Conservation (phyloP, 2,113 vertebrate genomes). For the Hirundichthys speculiger region DNA sequence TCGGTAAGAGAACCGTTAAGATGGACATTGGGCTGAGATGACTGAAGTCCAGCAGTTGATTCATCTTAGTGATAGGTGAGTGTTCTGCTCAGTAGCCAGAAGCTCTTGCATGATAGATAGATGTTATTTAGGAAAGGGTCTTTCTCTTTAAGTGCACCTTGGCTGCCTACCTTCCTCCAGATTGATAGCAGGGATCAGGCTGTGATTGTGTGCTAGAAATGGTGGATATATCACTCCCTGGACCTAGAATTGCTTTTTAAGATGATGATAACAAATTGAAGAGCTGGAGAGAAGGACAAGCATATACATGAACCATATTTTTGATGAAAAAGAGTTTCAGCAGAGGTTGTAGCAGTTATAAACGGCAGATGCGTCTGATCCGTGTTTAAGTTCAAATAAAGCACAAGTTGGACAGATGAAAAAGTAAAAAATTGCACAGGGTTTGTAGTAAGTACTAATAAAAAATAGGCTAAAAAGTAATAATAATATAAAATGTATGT, state of each 20-base stretch:
- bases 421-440: too few relatives aligned
- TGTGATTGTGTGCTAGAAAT: conserved; percentile 16
- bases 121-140: conserved; percentile 55
- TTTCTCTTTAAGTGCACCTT: conserved; percentile 39
- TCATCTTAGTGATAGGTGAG: conserved; percentile 44
- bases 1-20: conserved; percentile 29
- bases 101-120: conserved; percentile 59
- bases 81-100: conserved; percentile 26
- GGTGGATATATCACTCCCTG: conserved; percentile 1
- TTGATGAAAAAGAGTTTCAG: conserved; percentile 1
- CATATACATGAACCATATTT: not conserved
- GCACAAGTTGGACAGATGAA: too few relatives aligned
- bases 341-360: not conserved
- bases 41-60: conserved; percentile 38
- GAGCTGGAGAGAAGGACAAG: conserved; percentile 12
- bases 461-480: too few relatives aligned
- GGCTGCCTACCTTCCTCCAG: conserved; percentile 26
- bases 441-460: too few relatives aligned
- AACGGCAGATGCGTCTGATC: too few relatives aligned
- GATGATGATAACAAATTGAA: conserved; percentile 6
- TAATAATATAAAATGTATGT: too few relatives aligned
- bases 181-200: conserved; percentile 25
- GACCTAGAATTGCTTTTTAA: conserved; percentile 24
- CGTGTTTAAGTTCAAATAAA: too few relatives aligned
- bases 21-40: conserved; percentile 28